These are phyloP conservation scores for Cataglyphis altisquamis DNA, from an alignment of 2,888 invertebrate genomes.

Conservation along the genomic window DNA sequence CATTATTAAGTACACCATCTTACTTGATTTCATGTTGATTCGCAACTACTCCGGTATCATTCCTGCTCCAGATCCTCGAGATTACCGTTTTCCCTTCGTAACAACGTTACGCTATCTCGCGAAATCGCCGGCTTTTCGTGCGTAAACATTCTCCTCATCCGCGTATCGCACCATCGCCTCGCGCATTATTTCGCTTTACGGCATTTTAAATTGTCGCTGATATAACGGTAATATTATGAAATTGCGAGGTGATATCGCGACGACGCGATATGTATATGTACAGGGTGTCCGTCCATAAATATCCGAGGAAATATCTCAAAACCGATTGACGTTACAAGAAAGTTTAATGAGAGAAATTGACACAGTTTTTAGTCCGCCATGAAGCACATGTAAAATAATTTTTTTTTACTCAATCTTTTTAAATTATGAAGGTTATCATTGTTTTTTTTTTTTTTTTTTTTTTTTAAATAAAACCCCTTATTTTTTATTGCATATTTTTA, in stretches of 20 bases:
- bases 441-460: no score
- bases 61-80: neutral
- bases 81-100: neutral
- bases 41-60: neutral
- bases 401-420: no score
- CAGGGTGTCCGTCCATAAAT: no score
- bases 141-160: conserved; percentile 5
- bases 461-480: no score
- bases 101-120: conserved; percentile 8
- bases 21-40: conserved; percentile 6
- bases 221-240: conserved; percentile 35
- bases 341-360: no score
- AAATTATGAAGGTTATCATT: no score
- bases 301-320: no score
- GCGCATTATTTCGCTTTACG: conserved; percentile 38
- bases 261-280: neutral
- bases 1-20: neutral
- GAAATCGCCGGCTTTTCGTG: conserved; percentile 2
- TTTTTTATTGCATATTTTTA: no score
- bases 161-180: conserved; percentile 1
- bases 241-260: conserved; percentile 21
- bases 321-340: no score
- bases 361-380: no score
- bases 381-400: no score
- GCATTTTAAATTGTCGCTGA: conserved; percentile 42